Conservation (phyloP, 2,113 vertebrate species). For the Dicentrarchus labrax region DNA sequence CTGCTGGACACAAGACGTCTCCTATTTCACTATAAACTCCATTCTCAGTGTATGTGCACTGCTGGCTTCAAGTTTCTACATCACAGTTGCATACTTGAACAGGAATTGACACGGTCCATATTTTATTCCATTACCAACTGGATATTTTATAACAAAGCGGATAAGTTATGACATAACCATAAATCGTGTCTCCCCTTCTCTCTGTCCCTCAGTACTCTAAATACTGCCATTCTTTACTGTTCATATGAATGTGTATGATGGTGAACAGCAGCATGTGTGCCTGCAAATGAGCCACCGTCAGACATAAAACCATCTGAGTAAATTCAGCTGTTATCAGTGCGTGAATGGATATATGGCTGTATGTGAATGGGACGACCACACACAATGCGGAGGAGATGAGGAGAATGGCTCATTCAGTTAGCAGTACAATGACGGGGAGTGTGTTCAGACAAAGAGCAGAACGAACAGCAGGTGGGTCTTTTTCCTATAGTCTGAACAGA, state of each 20-base stretch:
- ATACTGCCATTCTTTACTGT: not conserved
- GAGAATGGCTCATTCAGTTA: conserved; percentile 41
- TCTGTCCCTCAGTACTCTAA: not conserved
- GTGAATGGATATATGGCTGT: conserved; percentile 29
- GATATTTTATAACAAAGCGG: not conserved
- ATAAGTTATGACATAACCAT: conserved; percentile 13
- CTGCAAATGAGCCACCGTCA: conserved; percentile 1
- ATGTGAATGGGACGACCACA: conserved; percentile 30
- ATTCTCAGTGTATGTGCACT: too few relatives aligned
- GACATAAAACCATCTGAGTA: not conserved
- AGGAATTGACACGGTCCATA: not conserved
- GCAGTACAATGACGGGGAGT: conserved; percentile 26
- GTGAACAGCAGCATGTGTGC: conserved; percentile 14
- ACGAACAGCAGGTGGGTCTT: conserved; percentile 30
- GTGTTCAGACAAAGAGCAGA: conserved; percentile 18
- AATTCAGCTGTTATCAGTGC: conserved; percentile 28
- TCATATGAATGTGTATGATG: not conserved
- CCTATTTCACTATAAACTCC: too few relatives aligned
- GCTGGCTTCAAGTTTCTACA: too few relatives aligned
- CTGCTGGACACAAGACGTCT: too few relatives aligned
- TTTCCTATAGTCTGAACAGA: not conserved
- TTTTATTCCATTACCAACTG: not conserved
- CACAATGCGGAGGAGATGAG: conserved; percentile 1
- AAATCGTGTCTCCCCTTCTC: conserved; percentile 13
- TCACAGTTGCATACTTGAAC: not conserved